These are phyloP conservation scores for Platalea minor DNA, from an alignment of 2,797 vertebrate species.

Conservation along the genomic window DNA sequence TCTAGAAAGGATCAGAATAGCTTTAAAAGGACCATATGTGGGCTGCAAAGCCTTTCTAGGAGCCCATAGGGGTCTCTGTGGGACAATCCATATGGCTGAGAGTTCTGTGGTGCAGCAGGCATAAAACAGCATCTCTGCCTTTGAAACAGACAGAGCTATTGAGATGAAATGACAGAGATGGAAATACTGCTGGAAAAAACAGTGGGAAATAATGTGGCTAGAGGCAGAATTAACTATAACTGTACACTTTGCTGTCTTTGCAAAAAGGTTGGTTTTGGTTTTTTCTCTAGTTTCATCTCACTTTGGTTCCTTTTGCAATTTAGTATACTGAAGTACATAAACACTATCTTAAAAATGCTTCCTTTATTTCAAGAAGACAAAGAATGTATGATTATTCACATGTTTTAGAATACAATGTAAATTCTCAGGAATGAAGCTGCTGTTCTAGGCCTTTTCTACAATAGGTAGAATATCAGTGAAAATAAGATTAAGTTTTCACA, in stretches of 20 bases:
- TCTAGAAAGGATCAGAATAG: background rate
- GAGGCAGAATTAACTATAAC: background rate
- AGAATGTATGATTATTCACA: background rate
- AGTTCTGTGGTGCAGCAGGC: background rate
- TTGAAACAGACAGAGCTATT: conserved; percentile 16
- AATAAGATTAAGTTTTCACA: background rate
- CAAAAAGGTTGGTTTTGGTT: background rate
- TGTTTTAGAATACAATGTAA: background rate
- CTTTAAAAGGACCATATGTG: background rate
- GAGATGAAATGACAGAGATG: conserved; percentile 34
- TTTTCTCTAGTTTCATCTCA: background rate
- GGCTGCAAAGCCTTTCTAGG: conserved; percentile 12
- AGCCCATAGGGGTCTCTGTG: conserved; percentile 61
- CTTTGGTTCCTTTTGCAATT: background rate
- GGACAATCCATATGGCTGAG: conserved; percentile 38
- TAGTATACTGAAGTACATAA: background rate
- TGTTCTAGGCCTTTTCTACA: background rate
- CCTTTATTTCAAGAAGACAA: background rate
- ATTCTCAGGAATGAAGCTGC: background rate
- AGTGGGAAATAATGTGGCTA: background rate
- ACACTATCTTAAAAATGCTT: background rate
- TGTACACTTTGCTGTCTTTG: background rate
- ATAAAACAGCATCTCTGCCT: conserved; percentile 34
- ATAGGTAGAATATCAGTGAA: background rate
- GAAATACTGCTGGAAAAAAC: conserved; percentile 17